Evolutionary conservation across 2,888 invertebrate genomes (phyloP).

Genomic region (Beris chalybata): DNA sequence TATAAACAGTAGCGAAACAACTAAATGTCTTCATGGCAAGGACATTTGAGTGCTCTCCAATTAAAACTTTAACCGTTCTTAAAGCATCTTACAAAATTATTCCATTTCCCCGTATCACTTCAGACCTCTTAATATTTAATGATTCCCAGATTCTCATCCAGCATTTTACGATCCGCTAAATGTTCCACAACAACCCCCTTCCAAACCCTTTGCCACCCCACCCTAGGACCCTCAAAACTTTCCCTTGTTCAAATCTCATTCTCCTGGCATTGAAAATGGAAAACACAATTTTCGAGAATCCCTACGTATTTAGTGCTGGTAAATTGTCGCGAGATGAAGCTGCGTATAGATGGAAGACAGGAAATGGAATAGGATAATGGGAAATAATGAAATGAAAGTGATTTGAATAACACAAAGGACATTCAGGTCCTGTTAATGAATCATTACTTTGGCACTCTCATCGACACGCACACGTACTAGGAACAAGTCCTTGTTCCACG

Average conservation of each 20-base stretch:
- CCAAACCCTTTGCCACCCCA: too few relatives aligned
- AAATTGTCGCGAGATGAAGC: not conserved
- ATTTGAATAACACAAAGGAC: conserved; percentile 10
- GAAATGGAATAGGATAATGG: conserved; percentile 11
- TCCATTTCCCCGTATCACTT: not conserved
- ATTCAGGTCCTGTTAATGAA: conserved; percentile 11
- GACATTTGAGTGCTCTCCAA: not conserved
- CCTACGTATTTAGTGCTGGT: not conserved
- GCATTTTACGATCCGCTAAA: too few relatives aligned
- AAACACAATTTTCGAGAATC: not conserved
- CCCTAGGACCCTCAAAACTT: too few relatives aligned
- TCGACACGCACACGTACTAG: too few relatives aligned
- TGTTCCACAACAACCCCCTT: too few relatives aligned
- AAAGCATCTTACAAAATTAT: not conserved
- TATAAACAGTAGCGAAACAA: too few relatives aligned
- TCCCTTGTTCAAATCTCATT: not conserved
- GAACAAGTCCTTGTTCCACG: too few relatives aligned
- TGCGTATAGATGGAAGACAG: not conserved
- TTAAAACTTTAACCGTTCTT: not conserved
- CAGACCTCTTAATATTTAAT: too few relatives aligned
- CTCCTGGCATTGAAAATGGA: not conserved
- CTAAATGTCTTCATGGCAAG: not conserved
- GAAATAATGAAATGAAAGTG: conserved; percentile 10
- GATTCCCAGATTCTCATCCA: too few relatives aligned
- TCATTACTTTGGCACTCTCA: not conserved